These are phyloP conservation scores for Lycodopsis pacificus DNA, from an alignment of 2,797 vertebrate species.

Conservation along the genomic window DNA sequence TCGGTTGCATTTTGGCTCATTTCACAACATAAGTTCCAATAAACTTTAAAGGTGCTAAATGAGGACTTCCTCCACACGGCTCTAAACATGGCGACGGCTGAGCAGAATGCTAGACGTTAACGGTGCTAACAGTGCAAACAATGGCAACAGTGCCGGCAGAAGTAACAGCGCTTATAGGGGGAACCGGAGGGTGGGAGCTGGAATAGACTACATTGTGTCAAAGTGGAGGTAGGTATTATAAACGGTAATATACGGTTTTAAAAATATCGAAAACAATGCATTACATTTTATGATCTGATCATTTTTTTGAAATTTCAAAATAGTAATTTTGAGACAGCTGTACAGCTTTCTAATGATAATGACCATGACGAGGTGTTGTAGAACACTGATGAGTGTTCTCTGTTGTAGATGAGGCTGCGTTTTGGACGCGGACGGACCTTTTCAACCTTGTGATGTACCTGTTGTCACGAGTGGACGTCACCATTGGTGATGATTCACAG, in stretches of 20 bases:
- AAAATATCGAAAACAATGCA: too few relatives aligned
- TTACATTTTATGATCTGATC: not conserved
- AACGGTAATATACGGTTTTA: too few relatives aligned
- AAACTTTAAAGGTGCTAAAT: too few relatives aligned
- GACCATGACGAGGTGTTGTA: not conserved
- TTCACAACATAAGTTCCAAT: not conserved
- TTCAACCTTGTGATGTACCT: not conserved
- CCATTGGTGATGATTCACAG: conserved; percentile 33
- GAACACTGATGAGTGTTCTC: not conserved
- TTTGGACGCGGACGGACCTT: not conserved
- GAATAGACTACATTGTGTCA: too few relatives aligned
- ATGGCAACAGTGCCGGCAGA: too few relatives aligned
- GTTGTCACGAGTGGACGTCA: conserved; percentile 25
- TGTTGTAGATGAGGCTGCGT: not conserved
- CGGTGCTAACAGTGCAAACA: too few relatives aligned
- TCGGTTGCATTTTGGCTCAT: not conserved
- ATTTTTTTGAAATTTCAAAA: not conserved
- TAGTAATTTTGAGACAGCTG: not conserved
- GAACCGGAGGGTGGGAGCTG: too few relatives aligned
- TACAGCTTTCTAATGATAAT: not conserved
- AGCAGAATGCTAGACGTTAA: too few relatives aligned
- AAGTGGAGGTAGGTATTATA: too few relatives aligned
- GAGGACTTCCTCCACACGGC: too few relatives aligned
- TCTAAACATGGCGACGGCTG: too few relatives aligned
- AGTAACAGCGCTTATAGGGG: too few relatives aligned